phyloP scores from a whole-genome alignment of 2,797 vertebrate species.

The Pachyuromys duprasi region DNA sequence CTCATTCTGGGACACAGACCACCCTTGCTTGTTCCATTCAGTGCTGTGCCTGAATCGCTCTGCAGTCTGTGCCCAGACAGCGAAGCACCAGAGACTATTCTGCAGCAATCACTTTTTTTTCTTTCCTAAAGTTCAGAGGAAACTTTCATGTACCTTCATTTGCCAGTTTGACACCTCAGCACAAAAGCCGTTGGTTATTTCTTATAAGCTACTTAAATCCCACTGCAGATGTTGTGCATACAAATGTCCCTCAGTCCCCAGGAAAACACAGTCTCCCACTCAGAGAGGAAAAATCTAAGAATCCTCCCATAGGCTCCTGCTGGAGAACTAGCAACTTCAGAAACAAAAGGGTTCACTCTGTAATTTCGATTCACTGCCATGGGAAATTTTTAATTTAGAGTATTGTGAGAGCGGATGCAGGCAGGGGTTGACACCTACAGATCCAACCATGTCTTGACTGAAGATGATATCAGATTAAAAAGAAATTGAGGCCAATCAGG shows the following conservation, averaged over 20 bases:
- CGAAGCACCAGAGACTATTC: background rate
- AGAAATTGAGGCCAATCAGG: background rate
- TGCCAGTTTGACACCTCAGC: background rate
- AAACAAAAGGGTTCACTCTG: background rate
- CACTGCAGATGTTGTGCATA: background rate
- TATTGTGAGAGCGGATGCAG: background rate
- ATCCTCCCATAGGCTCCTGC: background rate
- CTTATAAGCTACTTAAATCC: background rate
- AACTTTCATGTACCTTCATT: background rate
- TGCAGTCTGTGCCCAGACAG: background rate
- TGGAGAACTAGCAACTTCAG: background rate
- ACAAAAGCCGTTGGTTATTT: background rate
- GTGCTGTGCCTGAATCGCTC: accelerated
- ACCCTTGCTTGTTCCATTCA: accelerated
- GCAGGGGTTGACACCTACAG: background rate
- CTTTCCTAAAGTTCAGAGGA: background rate
- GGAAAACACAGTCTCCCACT: background rate
- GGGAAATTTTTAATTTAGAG: background rate
- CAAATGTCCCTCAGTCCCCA: background rate
- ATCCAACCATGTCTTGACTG: background rate
- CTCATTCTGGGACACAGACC: background rate
- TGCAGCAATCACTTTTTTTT: too few relatives aligned
- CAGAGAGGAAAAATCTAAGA: background rate
- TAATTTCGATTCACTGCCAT: background rate
- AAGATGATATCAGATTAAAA: background rate